Base-by-base conservation (phyloP, 1,140 invertebrate species). In the Brachionus paranguensis region DNA sequence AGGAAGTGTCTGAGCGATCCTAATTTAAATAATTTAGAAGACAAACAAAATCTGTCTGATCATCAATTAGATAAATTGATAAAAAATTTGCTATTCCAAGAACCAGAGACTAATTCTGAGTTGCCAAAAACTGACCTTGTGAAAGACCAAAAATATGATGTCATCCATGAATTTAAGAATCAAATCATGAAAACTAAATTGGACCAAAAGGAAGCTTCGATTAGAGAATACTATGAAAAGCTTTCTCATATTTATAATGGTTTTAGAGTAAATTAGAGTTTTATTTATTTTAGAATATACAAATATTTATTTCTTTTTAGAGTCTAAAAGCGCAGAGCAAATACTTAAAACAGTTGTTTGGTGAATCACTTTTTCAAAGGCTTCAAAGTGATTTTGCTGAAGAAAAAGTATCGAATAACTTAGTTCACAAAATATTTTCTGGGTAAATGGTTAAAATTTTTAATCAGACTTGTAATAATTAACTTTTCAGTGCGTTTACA, bases 261-360 rank as follows among this genome's bases (percentile, higher is more conserved):
- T 20, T 76, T 76, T 50, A 76, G 47, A 33, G 72, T 76, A 76
- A 76, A 27, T n/a, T 6, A 43, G 11, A 37, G 27, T 29, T 37
- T 65, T 65, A 24, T 29, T 29, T 29, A 27, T 27, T 65, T 53
- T 33, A 14, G 8, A n/a, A 29, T 14, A 14, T 1, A 12, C 5
- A 29, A 45, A 45, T 24, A 20, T 12, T 43, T 45, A 27, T 10
- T 76, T 76, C 29, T 50, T 47, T 47, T 29, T 50, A 76, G 72
- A 29, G 14, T 50, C 50, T 76, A 33, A 76, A 76, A 27, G 72
- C 72, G 27, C 41, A 76, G 10, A 29, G 43, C 20, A 76, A 76
- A 76, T 76, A 76, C 53, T 76, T 76, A 27, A 76, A 76, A 29
- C 43, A 50, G 27, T 27, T 76, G 50, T 76, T 76, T 29, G 72